Conservation (phyloP, 1,140 invertebrate genomes). For the fruit fly (Drosophila melanogaster) region DNA sequence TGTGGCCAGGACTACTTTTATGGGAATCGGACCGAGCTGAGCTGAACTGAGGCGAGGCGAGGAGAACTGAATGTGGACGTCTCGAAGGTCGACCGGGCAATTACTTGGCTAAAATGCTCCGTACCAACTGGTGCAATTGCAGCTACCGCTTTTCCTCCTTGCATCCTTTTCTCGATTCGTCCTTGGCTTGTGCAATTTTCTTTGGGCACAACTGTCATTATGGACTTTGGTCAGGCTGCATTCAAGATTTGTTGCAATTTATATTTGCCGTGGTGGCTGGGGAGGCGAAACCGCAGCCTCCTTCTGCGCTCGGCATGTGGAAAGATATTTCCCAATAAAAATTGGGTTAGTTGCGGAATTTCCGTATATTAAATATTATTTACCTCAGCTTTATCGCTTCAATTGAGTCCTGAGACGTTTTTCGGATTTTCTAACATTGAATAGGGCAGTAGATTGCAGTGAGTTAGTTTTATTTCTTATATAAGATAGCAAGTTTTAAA, state of each 20-base stretch:
- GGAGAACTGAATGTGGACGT: constrained; percentile 17
- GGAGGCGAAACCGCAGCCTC: constrained; percentile 29
- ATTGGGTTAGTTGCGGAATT: constrained; percentile 34
- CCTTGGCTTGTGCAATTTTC: constrained; percentile 76
- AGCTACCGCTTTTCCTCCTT: constrained; percentile 34
- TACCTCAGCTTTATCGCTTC: constrained; percentile 7
- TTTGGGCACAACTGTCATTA: constrained; percentile 53
- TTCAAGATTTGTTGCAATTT: constrained; percentile 42
- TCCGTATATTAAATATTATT: constrained; percentile 34
- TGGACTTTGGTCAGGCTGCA: constrained; percentile 52
- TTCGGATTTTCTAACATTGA: not conserved
- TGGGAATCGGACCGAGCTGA: constrained; percentile 21
- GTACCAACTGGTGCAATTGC: constrained; percentile 58
- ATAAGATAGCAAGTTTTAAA: too few species aligned
- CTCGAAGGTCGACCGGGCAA: constrained; percentile 71
- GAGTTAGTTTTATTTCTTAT: not conserved
- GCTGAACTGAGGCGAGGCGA: not conserved
- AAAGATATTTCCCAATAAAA: constrained; percentile 38
- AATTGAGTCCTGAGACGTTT: not conserved
- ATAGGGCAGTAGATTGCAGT: not conserved
- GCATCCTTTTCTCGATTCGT: constrained; percentile 37
- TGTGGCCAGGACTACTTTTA: constrained; percentile 62
- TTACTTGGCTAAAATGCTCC: constrained; percentile 48
- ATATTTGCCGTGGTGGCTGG: constrained; percentile 7
- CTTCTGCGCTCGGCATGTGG: constrained; percentile 16